These are phyloP conservation scores for Physella acuta DNA, from an alignment of 1,140 invertebrate genomes.

Conservation along the genomic window DNA sequence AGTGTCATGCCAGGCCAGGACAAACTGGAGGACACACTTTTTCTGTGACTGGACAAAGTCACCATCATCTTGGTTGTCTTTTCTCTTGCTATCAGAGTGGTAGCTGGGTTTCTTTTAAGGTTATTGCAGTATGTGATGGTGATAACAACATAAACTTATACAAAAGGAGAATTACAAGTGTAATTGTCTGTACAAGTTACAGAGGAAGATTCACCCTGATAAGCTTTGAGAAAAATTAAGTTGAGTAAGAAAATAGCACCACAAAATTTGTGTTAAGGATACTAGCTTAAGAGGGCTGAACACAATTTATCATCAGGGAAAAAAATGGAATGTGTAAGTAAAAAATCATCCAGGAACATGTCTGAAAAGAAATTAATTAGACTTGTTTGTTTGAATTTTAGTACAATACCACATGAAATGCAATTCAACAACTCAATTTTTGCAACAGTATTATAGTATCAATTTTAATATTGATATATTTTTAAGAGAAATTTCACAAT, in stretches of 20 bases:
- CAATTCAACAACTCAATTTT: no score
- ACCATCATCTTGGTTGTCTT: constrained; percentile 67
- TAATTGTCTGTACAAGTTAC: no score
- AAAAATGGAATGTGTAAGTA: constrained; percentile 85
- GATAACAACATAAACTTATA: no score
- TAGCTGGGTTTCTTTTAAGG: no score
- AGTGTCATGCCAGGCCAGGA: constrained; percentile 75
- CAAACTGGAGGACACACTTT: constrained; percentile 76
- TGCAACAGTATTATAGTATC: no score
- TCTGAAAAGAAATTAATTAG: constrained; percentile 64
- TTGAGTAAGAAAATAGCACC: neutral
- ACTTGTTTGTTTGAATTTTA: no score
- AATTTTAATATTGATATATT: no score
- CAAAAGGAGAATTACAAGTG: no score
- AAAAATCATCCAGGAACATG: constrained; percentile 81
- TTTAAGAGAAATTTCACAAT: no score
- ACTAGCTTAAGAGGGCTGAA: constrained; percentile 71
- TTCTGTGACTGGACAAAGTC: constrained; percentile 73
- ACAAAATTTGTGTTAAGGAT: constrained; percentile 45
- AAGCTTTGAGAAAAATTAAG: neutral
- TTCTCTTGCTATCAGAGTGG: constrained; percentile 27
- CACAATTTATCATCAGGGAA: constrained; percentile 78
- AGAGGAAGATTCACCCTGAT: no score
- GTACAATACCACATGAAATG: no score
- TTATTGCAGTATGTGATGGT: no score